Evolutionary conservation across 2,113 vertebrate genomes (phyloP).

Genomic region (Daphoenositta chrysoptera): DNA sequence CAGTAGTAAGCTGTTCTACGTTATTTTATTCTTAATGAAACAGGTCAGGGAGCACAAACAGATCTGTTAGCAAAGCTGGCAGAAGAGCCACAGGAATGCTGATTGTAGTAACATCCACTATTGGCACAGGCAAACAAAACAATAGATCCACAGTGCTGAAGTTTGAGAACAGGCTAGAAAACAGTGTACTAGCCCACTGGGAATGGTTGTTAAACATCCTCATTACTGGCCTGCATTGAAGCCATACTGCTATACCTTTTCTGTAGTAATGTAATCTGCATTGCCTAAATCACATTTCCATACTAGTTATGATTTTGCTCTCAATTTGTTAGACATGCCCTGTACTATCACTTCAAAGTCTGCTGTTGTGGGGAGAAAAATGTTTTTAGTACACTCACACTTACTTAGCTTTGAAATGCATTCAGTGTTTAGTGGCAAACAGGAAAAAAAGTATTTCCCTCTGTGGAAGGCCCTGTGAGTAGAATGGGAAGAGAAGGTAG

Average conservation of each 20-base stretch:
- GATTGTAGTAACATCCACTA: background rate
- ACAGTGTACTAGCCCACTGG: background rate
- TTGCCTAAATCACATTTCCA: background rate
- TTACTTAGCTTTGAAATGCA: background rate
- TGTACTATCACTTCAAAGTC: background rate
- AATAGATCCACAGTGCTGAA: background rate
- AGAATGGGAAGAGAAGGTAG: background rate
- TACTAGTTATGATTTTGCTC: background rate
- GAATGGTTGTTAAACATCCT: background rate
- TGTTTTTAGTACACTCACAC: background rate
- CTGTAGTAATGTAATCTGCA: background rate
- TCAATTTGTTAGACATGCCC: background rate
- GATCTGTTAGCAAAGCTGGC: background rate
- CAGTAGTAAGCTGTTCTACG: background rate
- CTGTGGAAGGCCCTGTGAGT: background rate
- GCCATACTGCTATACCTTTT: background rate
- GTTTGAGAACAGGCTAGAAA: background rate
- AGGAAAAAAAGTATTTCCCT: background rate
- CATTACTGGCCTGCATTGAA: background rate
- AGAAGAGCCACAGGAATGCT: background rate
- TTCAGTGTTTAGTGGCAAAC: background rate
- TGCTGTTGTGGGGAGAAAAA: background rate
- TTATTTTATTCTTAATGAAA: background rate
- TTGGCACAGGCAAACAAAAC: background rate
- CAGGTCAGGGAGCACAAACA: background rate